These are phyloP conservation scores for Hartigia nigra DNA, from an alignment of 2,888 invertebrate species.

Conservation along the genomic window DNA sequence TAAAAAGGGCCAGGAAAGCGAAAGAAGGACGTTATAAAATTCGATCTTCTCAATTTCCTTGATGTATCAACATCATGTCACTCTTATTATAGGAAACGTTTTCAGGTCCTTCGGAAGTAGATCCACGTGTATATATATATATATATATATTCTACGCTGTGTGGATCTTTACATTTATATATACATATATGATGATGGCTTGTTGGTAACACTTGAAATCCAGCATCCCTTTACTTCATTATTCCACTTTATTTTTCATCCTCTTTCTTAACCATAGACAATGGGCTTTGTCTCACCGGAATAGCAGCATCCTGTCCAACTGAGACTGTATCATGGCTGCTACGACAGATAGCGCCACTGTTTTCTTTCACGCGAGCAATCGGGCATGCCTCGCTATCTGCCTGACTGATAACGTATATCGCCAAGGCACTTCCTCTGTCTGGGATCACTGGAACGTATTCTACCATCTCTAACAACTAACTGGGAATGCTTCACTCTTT, in stretches of 20 bases:
- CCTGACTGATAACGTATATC: background rate
- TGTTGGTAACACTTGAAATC: background rate
- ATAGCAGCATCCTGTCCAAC: background rate
- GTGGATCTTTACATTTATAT: background rate
- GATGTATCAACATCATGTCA: background rate
- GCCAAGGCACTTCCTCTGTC: background rate
- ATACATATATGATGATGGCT: background rate
- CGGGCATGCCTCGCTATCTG: background rate
- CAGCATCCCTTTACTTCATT: background rate
- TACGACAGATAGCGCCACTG: background rate
- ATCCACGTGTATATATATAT: background rate
- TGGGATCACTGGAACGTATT: background rate
- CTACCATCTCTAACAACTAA: background rate
- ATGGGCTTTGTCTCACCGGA: background rate
- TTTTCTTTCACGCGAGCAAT: background rate
- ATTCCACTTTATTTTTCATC: background rate
- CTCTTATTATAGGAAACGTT: background rate
- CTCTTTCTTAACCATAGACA: background rate
- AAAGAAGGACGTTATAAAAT: constrained; percentile 22
- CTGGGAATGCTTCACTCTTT: background rate
- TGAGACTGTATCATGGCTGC: background rate
- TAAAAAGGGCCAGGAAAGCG: background rate
- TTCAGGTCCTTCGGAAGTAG: background rate
- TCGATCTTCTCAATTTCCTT: constrained; percentile 45
- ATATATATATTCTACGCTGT: background rate